Base-by-base conservation (phyloP, 2,797 vertebrate species). In the Decapterus maruadsi region DNA sequence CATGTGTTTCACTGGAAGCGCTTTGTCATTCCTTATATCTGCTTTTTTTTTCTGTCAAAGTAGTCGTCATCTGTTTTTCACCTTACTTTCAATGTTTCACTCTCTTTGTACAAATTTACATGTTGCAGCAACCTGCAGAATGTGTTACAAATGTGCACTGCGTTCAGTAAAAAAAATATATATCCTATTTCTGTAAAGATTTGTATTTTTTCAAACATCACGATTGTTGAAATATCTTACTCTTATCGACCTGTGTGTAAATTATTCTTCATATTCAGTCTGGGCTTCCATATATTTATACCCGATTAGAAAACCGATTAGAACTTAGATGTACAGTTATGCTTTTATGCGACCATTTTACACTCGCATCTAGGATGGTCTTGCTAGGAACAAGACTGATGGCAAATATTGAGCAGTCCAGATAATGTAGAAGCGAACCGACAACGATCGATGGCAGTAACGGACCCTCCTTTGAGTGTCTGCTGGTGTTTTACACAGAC, bases 1-100 rank as follows among this genome's bases (percentile, higher is more conserved):
- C 38, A 34, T 74, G 74, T 81, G 81, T 91, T 90, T 82, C 70
- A 81, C 87, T 90, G 68, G 54, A 90, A 68, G 45, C 75, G 76
- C 55, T 77, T 64, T 64, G 57, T 91, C 75, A 69, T 89, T 87
- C 72, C 85, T 83, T 67, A 68, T 75, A 68, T 81, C n/a, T 82
- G 38, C 34, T 36, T 86, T 85, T 68, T 68, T 82, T 75, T 70
- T 34, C 69, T 86, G 20, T 81, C 46, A 61, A 75, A 73, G 63
- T 70, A 36, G 83, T 42, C 78, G 55, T 84, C 53, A 42, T 14
- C 34, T 75, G 26, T 84, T 70, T 59, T 64, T 69, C 68, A 38
- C 1, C 31, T 73, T 31, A 79, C 70, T 72, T 78, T 76, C 42
- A 67, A 57, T 89, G 57, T 87, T 53, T 74, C 26, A 2, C 16